Percentiles rank a stretch among this genome's conserved stretches.
Evolutionary conservation across 2,797 vertebrate genomes (phyloP).

Genomic region (Uromys caudimaculatus): DNA sequence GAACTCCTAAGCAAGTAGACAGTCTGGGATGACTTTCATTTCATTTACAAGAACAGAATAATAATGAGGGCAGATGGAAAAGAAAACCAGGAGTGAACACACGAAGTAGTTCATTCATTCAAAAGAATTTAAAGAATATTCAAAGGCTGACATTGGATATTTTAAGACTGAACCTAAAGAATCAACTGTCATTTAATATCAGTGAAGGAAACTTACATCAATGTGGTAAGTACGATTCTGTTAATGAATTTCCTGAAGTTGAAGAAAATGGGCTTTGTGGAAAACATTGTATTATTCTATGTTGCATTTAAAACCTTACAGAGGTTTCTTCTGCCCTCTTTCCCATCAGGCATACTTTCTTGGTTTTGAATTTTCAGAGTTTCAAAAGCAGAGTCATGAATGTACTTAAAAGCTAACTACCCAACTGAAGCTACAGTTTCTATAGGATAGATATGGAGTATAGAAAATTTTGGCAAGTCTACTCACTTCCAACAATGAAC

Average conservation of each 20-base stretch:
- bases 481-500: slow-evolving; percentile 26
- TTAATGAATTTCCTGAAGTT: slow-evolving; percentile 42
- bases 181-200: background rate
- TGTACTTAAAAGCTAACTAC: slow-evolving; percentile 8
- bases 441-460: background rate
- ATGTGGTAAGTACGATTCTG: background rate
- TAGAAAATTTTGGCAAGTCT: slow-evolving; percentile 22
- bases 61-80: background rate
- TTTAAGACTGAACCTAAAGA: slow-evolving; percentile 25
- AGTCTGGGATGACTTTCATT: background rate
- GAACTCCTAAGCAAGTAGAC: background rate
- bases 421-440: slow-evolving; percentile 19
- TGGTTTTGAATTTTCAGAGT: background rate
- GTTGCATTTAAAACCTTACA: background rate
- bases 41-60: background rate
- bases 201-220: slow-evolving; percentile 33
- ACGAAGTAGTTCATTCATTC: background rate
- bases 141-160: slow-evolving; percentile 26
- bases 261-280: slow-evolving; percentile 4
- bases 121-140: slow-evolving; percentile 22
- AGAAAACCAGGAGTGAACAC: background rate
- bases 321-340: background rate
- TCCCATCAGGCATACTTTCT: background rate
- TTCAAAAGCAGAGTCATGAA: background rate
- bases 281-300: background rate